Percentiles rank a stretch among this genome's conserved stretches.
Conservation (phyloP, 2,888 invertebrate species). For the Myathropa florea region DNA sequence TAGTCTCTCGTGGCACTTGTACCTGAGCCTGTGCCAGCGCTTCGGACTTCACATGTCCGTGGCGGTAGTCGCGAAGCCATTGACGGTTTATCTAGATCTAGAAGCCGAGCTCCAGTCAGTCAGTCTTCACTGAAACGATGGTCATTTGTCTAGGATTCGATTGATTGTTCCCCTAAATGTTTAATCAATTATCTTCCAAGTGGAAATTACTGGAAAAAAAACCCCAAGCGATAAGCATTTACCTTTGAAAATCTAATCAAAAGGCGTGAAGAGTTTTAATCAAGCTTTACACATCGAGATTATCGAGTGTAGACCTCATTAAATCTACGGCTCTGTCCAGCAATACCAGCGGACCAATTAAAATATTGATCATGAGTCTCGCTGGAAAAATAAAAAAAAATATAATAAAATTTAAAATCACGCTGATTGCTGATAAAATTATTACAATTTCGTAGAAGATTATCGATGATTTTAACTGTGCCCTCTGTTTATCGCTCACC, state of each 20-base stretch:
- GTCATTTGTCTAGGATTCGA: conserved; percentile 48
- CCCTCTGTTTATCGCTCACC: conserved; percentile 15
- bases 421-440: conserved; percentile 12
- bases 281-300: conserved; percentile 8
- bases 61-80: conserved; percentile 21
- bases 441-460: conserved; percentile 39
- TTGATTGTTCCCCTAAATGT: conserved; percentile 44
- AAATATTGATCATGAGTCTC: conserved; percentile 17
- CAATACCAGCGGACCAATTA: conserved; percentile 16
- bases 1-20: conserved; percentile 44
- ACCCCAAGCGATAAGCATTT: conserved; percentile 37
- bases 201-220: conserved; percentile 34
- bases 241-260: conserved; percentile 49
- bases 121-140: not conserved
- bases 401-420: conserved; percentile 23
- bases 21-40: not conserved
- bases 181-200: conserved; percentile 44
- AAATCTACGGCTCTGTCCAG: conserved; percentile 7
- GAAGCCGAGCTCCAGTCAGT: conserved; percentile 22
- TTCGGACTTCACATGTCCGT: not conserved
- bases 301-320: too few species aligned
- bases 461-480: conserved; percentile 23
- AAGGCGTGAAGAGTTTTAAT: conserved; percentile 45
- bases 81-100: conserved; percentile 59
- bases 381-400: not conserved